Evolutionary conservation across 1,140 invertebrate genomes (phyloP).

Genomic region (Batillaria attramentaria): DNA sequence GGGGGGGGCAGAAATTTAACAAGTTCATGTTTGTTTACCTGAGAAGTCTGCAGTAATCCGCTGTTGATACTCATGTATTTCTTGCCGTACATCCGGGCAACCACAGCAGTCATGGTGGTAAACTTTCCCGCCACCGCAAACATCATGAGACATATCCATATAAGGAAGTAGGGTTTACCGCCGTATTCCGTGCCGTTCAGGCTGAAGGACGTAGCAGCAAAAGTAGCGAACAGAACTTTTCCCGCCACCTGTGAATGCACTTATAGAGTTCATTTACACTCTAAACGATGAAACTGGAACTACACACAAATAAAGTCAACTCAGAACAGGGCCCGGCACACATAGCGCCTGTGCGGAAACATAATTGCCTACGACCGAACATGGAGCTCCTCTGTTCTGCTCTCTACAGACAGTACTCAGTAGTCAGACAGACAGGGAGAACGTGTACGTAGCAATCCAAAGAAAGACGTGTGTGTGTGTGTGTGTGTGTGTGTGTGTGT

Average conservation of each 20-base stretch:
- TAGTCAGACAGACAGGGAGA: too few relatives aligned
- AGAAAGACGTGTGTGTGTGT: neutral
- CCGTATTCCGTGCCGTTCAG: constrained; percentile 17
- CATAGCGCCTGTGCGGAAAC: neutral
- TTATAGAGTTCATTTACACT: too few relatives aligned
- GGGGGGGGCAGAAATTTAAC: too few relatives aligned
- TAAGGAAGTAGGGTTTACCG: constrained; percentile 15
- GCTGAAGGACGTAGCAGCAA: constrained; percentile 6
- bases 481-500: neutral
- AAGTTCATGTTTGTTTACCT: too few relatives aligned
- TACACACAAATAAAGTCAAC: neutral
- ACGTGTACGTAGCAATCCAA: neutral
- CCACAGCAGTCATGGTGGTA: constrained; percentile 11
- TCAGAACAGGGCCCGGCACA: neutral
- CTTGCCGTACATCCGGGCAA: constrained; percentile 19
- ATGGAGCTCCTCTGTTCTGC: too few relatives aligned
- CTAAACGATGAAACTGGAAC: neutral
- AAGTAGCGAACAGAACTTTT: constrained; percentile 17
- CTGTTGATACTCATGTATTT: constrained; percentile 41
- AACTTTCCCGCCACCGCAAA: constrained; percentile 26
- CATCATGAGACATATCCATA: constrained; percentile 26
- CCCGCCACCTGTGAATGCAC: constrained; percentile 20
- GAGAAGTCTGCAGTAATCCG: constrained; percentile 39
- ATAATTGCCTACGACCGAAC: neutral
- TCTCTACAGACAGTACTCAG: too few relatives aligned